Evolutionary conservation across 1,140 invertebrate species (phyloP).

Genomic region (Saccostrea cuccullata): DNA sequence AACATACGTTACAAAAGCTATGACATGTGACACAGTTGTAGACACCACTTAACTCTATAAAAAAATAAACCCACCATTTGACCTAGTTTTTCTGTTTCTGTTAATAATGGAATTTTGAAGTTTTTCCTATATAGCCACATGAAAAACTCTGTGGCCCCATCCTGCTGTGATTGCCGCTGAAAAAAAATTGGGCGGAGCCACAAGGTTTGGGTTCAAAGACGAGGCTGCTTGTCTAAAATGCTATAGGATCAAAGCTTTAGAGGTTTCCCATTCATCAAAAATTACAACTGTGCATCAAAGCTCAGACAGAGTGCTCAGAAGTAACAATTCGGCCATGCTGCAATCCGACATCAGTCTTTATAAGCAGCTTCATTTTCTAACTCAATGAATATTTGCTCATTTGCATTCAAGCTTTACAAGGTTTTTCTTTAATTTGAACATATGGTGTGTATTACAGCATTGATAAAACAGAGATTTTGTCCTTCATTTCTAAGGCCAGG

Average conservation of each 20-base stretch:
- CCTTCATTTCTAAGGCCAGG: too few species aligned
- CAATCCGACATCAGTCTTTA: conserved; percentile 69
- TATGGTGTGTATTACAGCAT: conserved; percentile 75
- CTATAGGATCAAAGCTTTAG: conserved; percentile 63
- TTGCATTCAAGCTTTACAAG: too few species aligned
- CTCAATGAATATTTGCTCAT: too few species aligned
- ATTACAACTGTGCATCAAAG: conserved; percentile 63
- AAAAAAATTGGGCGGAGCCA: conserved; percentile 64
- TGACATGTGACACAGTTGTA: too few species aligned
- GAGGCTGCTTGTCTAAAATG: conserved; percentile 68
- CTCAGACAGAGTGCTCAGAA: conserved; percentile 68
- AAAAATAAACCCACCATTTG: conserved; percentile 7
- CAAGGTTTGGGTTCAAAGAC: conserved; percentile 59
- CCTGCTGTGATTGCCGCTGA: conserved; percentile 73
- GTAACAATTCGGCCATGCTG: conserved; percentile 66
- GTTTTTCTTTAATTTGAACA: too few species aligned
- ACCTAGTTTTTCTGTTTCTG: conserved; percentile 64
- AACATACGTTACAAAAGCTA: too few species aligned
- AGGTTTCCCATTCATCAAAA: background rate
- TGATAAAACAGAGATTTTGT: conserved; percentile 77
- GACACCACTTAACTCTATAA: too few species aligned
- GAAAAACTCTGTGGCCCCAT: conserved; percentile 77
- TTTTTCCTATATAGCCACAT: conserved; percentile 75
- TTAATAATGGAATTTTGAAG: conserved; percentile 74
- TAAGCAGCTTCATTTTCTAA: conserved; percentile 54